Conservation (phyloP, 2,797 vertebrate species). For the Arrhamphus sclerolepis region DNA sequence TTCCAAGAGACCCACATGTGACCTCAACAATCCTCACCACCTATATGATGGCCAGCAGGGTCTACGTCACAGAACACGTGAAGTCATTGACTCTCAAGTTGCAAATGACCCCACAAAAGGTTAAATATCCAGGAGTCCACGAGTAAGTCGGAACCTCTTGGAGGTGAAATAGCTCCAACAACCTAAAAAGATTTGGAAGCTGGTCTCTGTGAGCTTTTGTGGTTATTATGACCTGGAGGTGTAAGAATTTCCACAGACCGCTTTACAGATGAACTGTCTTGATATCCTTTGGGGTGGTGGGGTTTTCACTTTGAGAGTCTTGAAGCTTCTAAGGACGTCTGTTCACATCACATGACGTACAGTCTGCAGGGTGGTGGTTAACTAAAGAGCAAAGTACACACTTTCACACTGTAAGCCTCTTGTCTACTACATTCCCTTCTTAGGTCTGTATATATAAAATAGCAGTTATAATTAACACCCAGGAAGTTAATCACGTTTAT, state of each 20-base stretch:
- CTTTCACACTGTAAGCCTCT: not conserved
- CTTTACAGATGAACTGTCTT: not conserved
- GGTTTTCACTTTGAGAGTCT: not conserved
- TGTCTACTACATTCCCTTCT: not conserved
- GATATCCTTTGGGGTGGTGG: no score
- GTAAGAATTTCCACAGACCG: not conserved
- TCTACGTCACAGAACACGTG: constrained; percentile 1
- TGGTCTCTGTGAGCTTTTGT: not conserved
- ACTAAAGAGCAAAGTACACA: constrained; percentile 8
- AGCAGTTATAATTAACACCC: not conserved
- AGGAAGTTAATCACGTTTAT: not conserved
- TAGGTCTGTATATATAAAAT: no score
- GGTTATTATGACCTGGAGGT: not conserved
- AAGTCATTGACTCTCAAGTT: not conserved
- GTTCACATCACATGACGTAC: constrained; percentile 33
- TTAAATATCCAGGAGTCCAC: constrained; percentile 19
- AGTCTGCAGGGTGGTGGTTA: constrained; percentile 16
- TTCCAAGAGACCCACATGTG: constrained; percentile 7
- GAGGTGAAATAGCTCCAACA: constrained; percentile 1
- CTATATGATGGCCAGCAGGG: constrained; percentile 8
- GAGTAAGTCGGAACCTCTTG: not conserved
- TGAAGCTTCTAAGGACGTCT: constrained; percentile 3
- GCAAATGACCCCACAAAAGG: not conserved
- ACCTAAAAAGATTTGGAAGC: not conserved
- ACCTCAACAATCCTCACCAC: constrained; percentile 4